Evolutionary conservation across 1,140 invertebrate species (phyloP).

Genomic region (Anastrepha obliqua): DNA sequence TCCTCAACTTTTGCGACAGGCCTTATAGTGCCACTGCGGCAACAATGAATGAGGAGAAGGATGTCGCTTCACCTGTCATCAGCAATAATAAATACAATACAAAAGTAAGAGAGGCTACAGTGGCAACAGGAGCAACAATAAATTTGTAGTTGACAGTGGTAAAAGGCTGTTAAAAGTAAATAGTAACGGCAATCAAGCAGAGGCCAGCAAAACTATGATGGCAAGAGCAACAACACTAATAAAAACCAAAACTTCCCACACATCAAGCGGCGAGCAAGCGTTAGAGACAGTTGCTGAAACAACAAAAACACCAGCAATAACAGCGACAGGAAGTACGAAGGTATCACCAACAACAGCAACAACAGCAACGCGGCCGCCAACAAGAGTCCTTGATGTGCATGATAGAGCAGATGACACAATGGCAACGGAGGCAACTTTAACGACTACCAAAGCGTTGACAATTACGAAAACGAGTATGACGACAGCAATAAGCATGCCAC

Average conservation of each 20-base stretch:
- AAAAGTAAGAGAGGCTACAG: neutral
- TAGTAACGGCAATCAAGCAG: conserved; percentile 39
- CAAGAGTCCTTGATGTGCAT: conserved; percentile 36
- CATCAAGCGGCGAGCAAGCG: neutral
- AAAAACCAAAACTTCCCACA: neutral
- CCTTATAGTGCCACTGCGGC: neutral
- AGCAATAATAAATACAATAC: conserved; percentile 29
- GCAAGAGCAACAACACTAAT: conserved; percentile 3
- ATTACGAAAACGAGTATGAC: conserved; percentile 58
- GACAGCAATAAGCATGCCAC: conserved; percentile 66
- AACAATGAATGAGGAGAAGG: neutral
- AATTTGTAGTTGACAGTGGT: neutral
- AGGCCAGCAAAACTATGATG: conserved; percentile 17
- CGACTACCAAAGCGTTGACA: conserved; percentile 6
- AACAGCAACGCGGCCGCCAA: neutral
- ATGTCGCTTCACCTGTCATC: conserved; percentile 30
- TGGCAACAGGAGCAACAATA: neutral
- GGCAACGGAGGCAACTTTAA: neutral
- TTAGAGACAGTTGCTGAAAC: neutral
- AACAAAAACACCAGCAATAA: neutral
- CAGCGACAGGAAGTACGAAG: neutral
- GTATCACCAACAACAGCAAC: neutral
- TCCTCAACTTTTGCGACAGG: neutral
- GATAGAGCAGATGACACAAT: conserved; percentile 2
- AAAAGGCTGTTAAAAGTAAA: conserved; percentile 28